Evolutionary conservation across 2,888 invertebrate species (phyloP).

Genomic region (Plebejus melissa): DNA sequence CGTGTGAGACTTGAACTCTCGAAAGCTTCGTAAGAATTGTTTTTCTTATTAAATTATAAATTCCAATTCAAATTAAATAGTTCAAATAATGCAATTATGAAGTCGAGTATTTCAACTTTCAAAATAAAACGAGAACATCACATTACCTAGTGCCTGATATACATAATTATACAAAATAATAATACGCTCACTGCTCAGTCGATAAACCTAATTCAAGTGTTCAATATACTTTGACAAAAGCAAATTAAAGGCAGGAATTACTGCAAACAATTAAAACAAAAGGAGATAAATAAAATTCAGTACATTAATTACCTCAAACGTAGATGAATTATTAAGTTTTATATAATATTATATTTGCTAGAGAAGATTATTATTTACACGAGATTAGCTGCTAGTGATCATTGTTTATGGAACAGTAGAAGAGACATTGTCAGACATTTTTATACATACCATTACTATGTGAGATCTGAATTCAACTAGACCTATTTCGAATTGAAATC

Average conservation of each 20-base stretch:
- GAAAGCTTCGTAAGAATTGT: too few relatives aligned
- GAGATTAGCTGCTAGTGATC: background rate
- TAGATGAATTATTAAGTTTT: conserved; percentile 1
- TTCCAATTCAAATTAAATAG: background rate
- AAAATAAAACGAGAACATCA: background rate
- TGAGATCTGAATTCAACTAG: background rate
- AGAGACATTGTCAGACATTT: conserved; percentile 11
- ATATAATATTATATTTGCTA: background rate
- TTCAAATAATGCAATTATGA: background rate
- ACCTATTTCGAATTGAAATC: background rate
- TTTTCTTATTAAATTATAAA: too few relatives aligned
- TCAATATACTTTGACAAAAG: background rate
- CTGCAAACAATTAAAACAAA: background rate
- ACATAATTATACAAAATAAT: background rate
- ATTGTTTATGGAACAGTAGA: background rate
- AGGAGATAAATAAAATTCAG: background rate
- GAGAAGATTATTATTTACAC: background rate
- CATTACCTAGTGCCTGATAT: background rate
- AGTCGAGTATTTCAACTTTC: background rate
- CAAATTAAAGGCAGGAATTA: background rate
- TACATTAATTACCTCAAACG: background rate
- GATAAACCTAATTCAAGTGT: background rate
- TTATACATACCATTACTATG: background rate
- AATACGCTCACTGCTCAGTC: background rate
- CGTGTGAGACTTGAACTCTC: too few relatives aligned